Percentiles rank a stretch among this genome's conserved stretches.
phyloP scores from a whole-genome alignment of 2,797 vertebrate species.

The Xiphorhynchus erythropygius region DNA sequence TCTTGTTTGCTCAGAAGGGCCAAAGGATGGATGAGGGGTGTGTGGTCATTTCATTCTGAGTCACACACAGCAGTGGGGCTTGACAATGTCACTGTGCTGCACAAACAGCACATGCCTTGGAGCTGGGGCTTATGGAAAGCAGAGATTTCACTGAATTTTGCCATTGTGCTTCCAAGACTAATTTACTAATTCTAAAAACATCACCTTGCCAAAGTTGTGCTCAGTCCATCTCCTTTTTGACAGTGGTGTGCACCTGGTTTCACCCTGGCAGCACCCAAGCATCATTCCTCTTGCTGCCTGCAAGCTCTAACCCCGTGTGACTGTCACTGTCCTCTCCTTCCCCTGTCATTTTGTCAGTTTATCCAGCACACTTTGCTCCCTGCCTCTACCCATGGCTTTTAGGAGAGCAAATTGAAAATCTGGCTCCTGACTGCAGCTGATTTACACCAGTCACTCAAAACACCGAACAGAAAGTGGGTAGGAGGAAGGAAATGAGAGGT shows the following conservation, averaged over 20 bases:
- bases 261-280: neutral
- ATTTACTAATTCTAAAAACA: neutral
- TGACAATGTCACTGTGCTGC: neutral
- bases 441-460: neutral
- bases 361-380: neutral
- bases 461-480: neutral
- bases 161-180: neutral
- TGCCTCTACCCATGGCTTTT: fast-evolving
- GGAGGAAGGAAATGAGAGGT: conserved; percentile 31
- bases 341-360: too few relatives aligned
- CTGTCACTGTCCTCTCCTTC: neutral
- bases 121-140: neutral
- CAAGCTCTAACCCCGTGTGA: neutral
- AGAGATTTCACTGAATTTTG: neutral
- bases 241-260: neutral
- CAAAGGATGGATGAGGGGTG: neutral
- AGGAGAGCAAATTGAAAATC: neutral
- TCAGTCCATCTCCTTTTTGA: neutral
- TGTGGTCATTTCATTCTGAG: neutral
- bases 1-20: neutral
- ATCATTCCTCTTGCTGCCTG: neutral
- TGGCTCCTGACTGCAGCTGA: neutral
- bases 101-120: fast-evolving
- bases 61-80: fast-evolving
- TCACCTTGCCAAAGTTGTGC: neutral